These are phyloP conservation scores for Heliconius hortense DNA, from an alignment of 2,888 invertebrate species.

Conservation along the genomic window DNA sequence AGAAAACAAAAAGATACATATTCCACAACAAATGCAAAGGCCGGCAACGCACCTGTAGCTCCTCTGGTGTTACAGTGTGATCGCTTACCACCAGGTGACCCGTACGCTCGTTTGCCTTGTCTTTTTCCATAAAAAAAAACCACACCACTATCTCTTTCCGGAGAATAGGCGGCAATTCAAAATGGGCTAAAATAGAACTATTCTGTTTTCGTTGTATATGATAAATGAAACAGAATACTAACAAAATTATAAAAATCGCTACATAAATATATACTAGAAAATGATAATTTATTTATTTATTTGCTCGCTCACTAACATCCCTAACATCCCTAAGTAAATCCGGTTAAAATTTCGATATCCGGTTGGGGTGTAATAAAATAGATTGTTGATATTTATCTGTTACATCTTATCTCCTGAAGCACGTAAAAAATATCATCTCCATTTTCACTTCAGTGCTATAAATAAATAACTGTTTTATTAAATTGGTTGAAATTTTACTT, in stretches of 20 bases:
- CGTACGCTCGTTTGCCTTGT: too few species aligned
- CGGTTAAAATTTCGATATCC: constrained; percentile 22
- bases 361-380: constrained; percentile 21
- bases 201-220: neutral
- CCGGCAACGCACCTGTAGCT: too few species aligned
- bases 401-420: neutral
- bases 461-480: neutral
- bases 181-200: too few species aligned
- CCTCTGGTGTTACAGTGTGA: too few species aligned
- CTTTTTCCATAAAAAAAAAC: too few species aligned
- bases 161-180: too few species aligned
- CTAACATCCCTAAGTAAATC: constrained; percentile 18
- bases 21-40: too few species aligned
- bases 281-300: neutral
- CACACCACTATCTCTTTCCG: too few species aligned
- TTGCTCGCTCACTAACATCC: neutral
- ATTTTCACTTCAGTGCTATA: neutral
- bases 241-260: neutral
- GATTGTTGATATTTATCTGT: constrained; percentile 24
- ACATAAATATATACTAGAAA: neutral
- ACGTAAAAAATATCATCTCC: neutral
- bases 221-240: neutral
- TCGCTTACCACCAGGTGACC: too few species aligned
- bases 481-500: too few species aligned
- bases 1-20: too few species aligned